A percentile compares a stretch with the other conserved stretches of the same genome.
Evolutionary conservation across 1,140 invertebrate species (phyloP).

Genomic region (Aphaenogaster ashmeadi): DNA sequence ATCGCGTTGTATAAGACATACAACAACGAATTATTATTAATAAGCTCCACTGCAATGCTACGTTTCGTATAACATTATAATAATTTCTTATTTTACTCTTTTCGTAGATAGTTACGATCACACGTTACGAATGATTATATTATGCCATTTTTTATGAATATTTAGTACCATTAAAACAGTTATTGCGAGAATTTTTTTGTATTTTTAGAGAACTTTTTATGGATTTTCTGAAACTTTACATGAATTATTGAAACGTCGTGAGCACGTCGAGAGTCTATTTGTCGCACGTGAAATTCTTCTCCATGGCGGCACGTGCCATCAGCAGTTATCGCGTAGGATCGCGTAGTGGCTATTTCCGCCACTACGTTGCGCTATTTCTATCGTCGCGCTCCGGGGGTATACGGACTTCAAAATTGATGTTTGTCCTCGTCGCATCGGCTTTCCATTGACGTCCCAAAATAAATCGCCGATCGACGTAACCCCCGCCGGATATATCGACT

Average conservation of each 20-base stretch:
- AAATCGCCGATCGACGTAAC: constrained; percentile 69
- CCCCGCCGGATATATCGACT: constrained; percentile 57
- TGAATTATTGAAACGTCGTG: not conserved
- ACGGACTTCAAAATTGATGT: constrained; percentile 64
- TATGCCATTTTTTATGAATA: not conserved
- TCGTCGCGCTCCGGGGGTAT: constrained; percentile 58
- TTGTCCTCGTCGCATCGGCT: constrained; percentile 69
- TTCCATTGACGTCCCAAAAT: constrained; percentile 73
- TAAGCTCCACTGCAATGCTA: not conserved
- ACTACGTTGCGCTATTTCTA: constrained; percentile 74
- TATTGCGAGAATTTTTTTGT: not conserved
- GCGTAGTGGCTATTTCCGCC: constrained; percentile 71
- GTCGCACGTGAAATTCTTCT: constrained; percentile 57
- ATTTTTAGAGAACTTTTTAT: not conserved
- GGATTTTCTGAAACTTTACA: not conserved
- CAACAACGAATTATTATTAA: not conserved
- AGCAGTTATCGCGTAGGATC: constrained; percentile 54
- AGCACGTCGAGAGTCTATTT: not conserved
- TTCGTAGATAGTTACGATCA: not conserved
- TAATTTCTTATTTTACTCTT: not conserved
- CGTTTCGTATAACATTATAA: not conserved
- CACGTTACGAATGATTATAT: not conserved
- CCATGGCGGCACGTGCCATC: constrained; percentile 66
- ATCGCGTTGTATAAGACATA: not conserved
- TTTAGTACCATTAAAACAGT: not conserved